Evolutionary conservation across 2,113 vertebrate species (phyloP), one percentile per base, ranked within the genome.

Genomic region (Xenopus borealis): DNA sequence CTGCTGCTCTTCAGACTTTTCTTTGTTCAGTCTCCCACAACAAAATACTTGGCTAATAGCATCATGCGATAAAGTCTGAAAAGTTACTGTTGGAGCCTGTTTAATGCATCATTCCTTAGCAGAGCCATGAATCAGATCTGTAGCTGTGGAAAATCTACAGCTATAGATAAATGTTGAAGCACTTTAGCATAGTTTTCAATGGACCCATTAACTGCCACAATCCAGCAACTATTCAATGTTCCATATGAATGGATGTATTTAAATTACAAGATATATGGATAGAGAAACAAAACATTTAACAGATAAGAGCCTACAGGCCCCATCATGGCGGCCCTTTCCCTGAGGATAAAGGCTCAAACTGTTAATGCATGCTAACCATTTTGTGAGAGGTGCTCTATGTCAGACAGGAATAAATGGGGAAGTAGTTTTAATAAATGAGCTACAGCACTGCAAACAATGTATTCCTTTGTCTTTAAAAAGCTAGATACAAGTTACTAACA

Each of bases 21-120:
- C 46, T 58, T 46, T 73, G 50, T 40, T 66, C 55, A 44, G 17
- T 53, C 55, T 76, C 46, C 58, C 44, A 53, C 50, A 53, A 62
- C 62, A 20, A 69, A 76, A 33, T 20, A 14, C 50, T 10, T 55
- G 62, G 23, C 18, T 65, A 11, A 33, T 33, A 57, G 50, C 27
- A 63, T 62, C 47, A 27, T 40, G 10, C 18, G 47, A 13, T 55
- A 19, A 40, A 17, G 12, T 33, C 33, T 52, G 62, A 20, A 69
- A 33, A 19, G 16, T 59, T 66, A 46, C n/a, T 66, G 33, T 40
- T 40, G 19, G 18, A 19, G 14, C 33, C 16, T 52, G 68, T 19
- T 67, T 61, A 30, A 61, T 14, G 44, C 64, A 67, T 67, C 44
- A 33, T 33, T 59, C 16, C 53, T 20, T 19, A 75, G 20, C 20